Conservation (phyloP, 2,113 vertebrate genomes). For the Gymnorhina tibicen region DNA sequence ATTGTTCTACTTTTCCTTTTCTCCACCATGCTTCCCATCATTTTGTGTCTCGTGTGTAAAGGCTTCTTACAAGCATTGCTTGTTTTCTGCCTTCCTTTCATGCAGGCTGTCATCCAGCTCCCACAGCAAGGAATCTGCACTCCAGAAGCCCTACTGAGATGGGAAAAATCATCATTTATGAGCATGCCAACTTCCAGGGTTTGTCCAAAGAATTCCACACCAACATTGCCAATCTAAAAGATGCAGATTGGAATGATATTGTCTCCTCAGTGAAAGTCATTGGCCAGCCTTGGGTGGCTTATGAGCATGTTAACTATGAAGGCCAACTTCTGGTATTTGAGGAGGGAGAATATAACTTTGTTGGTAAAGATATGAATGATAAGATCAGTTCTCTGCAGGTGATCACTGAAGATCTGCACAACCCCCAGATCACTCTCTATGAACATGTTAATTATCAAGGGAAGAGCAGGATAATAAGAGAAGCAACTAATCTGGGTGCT, state of each 20-base stretch:
- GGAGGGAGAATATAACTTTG: not conserved
- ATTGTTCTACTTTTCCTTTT: not conserved
- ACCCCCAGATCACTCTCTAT: conserved; percentile 16
- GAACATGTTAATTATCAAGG: fast-evolving
- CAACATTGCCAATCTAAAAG: not conserved
- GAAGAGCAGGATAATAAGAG: not conserved
- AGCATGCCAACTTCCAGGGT: not conserved
- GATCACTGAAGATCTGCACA: not conserved
- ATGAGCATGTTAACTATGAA: fast-evolving
- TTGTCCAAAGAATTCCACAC: not conserved
- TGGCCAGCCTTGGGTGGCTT: not conserved
- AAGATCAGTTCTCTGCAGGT: not conserved
- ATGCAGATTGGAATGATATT: not conserved
- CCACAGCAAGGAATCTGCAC: fast-evolving
- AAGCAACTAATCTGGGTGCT: not conserved
- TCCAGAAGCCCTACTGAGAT: not conserved
- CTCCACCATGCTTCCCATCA: fast-evolving
- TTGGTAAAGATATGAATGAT: not conserved
- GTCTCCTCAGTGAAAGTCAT: not conserved
- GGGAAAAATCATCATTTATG: not conserved
- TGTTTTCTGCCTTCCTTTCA: not conserved
- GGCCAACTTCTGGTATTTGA: not conserved
- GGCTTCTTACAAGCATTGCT: not conserved
- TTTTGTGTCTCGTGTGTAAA: not conserved
- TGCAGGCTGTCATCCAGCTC: not conserved